Conservation (phyloP, 2,113 vertebrate species). For the Prunella fulvescens region DNA sequence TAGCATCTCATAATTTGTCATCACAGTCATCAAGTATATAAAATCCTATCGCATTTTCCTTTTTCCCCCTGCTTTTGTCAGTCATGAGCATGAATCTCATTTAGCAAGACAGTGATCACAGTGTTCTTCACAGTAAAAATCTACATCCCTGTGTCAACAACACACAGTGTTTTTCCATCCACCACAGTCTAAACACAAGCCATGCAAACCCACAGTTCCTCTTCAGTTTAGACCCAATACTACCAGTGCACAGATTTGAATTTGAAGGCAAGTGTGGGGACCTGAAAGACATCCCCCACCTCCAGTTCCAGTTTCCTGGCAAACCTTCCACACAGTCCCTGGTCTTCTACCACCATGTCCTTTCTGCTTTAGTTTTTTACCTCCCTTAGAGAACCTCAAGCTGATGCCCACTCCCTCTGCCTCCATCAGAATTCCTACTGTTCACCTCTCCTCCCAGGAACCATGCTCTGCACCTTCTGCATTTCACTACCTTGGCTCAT, state of each 20-base stretch:
- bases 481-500: not conserved
- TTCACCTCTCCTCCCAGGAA: not conserved
- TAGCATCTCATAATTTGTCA: not conserved
- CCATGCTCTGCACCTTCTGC: not conserved
- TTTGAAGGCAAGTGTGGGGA: not conserved
- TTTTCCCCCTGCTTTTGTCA: not conserved
- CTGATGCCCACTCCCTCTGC: not conserved
- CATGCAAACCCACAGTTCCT: not conserved
- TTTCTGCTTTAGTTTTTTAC: not conserved
- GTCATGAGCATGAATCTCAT: not conserved
- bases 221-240: not conserved
- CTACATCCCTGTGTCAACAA: not conserved
- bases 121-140: not conserved
- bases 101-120: not conserved
- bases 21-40: not conserved
- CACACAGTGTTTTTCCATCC: not conserved
- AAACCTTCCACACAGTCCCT: not conserved
- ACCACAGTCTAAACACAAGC: not conserved
- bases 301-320: not conserved
- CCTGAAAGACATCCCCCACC: not conserved
- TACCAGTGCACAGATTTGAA: not conserved
- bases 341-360: not conserved
- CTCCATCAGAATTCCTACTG: not conserved
- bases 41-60: not conserved
- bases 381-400: not conserved